phyloP scores from a whole-genome alignment of 2,797 vertebrate genomes.

The Rhinoraja longicauda region DNA sequence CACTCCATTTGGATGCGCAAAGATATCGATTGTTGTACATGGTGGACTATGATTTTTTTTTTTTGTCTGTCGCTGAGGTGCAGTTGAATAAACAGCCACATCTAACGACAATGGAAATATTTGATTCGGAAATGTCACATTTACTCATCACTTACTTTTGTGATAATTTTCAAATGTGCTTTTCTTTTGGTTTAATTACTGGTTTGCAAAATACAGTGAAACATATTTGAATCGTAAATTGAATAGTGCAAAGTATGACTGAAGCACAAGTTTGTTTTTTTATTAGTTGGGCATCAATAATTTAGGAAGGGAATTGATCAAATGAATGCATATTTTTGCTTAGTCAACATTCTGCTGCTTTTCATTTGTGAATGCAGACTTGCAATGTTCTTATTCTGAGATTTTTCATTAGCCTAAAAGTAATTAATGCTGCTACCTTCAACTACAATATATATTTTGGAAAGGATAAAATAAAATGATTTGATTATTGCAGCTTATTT shows the following conservation, averaged over 20 bases:
- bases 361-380: not conserved
- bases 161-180: not conserved
- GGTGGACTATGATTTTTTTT: not conserved
- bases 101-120: not conserved
- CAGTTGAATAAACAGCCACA: not conserved
- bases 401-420: not conserved
- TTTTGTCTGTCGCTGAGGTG: not conserved
- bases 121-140: not conserved
- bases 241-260: not conserved
- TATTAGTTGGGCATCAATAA: conserved; percentile 29
- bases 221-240: not conserved
- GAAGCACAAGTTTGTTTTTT: not conserved
- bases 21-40: not conserved
- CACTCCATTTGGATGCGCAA: not conserved
- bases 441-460: not conserved
- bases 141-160: not conserved
- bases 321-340: conserved; percentile 9
- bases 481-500: not conserved
- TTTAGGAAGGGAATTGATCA: not conserved
- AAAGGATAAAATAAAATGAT: not conserved
- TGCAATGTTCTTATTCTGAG: not conserved
- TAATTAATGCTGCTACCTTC: not conserved
- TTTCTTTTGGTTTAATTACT: not conserved
- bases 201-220: no score
- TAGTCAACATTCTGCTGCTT: not conserved